Conservation (phyloP, 1,140 invertebrate species). For the Drosophila orena region DNA sequence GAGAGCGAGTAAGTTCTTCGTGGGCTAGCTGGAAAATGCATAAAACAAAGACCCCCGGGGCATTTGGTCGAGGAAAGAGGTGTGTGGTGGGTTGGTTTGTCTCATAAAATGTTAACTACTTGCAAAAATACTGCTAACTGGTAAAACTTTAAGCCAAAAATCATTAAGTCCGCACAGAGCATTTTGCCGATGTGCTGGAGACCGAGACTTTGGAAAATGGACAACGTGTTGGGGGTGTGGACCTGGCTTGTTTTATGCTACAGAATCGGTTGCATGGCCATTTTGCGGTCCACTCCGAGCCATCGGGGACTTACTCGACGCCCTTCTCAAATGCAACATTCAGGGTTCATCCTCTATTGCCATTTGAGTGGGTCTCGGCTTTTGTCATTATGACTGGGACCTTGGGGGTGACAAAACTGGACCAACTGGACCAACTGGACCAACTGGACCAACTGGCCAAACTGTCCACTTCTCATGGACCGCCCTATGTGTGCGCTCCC, state of each 20-base stretch:
- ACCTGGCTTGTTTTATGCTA: conserved; percentile 59
- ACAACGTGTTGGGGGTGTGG: conserved; percentile 3
- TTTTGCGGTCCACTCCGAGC: conserved; percentile 57
- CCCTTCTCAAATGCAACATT: conserved; percentile 29
- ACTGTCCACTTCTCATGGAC: conserved; percentile 15
- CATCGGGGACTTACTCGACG: conserved; percentile 40
- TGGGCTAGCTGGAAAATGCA: conserved; percentile 45
- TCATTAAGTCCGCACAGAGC: conserved; percentile 75
- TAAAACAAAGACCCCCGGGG: conserved; percentile 63
- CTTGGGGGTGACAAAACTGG: conserved; percentile 50
- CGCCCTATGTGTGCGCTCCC: conserved; percentile 21
- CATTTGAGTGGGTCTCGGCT: conserved; percentile 25
- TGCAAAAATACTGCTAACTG: conserved; percentile 81
- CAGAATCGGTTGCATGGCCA: conserved; percentile 75
- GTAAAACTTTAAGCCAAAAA: conserved; percentile 82
- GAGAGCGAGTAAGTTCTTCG: conserved; percentile 8
- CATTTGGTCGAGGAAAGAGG: conserved; percentile 17
- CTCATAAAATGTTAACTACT: conserved; percentile 82
- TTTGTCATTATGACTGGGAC: conserved; percentile 74
- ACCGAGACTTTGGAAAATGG: background rate
- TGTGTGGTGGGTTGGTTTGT: conserved; percentile 55
- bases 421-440: conserved; percentile 44
- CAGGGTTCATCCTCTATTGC: background rate
- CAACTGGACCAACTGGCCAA: conserved; percentile 37
- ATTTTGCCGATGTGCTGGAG: conserved; percentile 24